phyloP scores from a whole-genome alignment of 2,113 vertebrate genomes.

The Leptobrachium ailaonicum region DNA sequence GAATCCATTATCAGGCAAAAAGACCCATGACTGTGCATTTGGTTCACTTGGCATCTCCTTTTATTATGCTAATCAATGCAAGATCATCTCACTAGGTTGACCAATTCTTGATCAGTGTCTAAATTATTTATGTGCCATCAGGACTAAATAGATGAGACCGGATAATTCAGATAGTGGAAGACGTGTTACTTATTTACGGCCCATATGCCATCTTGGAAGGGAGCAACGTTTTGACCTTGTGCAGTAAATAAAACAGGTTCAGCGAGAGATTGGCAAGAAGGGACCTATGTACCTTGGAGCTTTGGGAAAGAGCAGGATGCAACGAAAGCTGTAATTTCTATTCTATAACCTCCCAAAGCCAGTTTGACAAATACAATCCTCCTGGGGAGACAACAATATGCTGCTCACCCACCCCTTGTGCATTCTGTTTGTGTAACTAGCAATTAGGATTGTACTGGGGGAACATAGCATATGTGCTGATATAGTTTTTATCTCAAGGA shows the following conservation, averaged over 20 bases:
- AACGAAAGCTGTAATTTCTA: slow-evolving; percentile 19
- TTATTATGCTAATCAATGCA: not conserved
- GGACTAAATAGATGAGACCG: slow-evolving; percentile 15
- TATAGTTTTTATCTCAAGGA: not conserved
- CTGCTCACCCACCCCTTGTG: slow-evolving; percentile 6
- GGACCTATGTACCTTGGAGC: slow-evolving; percentile 9
- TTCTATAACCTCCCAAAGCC: slow-evolving; percentile 13
- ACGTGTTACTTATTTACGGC: slow-evolving; percentile 14
- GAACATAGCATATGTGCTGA: not conserved
- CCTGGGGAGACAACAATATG: slow-evolving; percentile 5
- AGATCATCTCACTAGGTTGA: not conserved
- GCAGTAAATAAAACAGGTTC: slow-evolving; percentile 28
- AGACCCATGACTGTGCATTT: not conserved
- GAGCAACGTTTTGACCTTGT: slow-evolving; percentile 15
- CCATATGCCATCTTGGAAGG: slow-evolving; percentile 35
- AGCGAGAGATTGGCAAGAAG: not conserved
- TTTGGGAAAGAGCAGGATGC: slow-evolving; percentile 15
- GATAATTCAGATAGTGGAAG: not conserved
- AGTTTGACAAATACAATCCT: slow-evolving; percentile 8
- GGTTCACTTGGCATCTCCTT: not conserved
- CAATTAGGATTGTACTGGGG: not conserved
- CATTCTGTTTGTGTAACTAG: slow-evolving; percentile 19
- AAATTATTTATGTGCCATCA: not conserved
- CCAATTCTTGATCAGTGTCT: slow-evolving; percentile 7
- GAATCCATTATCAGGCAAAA: too few relatives aligned